Percentiles rank a stretch among this genome's conserved stretches.
These are phyloP conservation scores for Oncorhynchus clarkii DNA, from an alignment of 2,113 vertebrate genomes.

Conservation along the genomic window DNA sequence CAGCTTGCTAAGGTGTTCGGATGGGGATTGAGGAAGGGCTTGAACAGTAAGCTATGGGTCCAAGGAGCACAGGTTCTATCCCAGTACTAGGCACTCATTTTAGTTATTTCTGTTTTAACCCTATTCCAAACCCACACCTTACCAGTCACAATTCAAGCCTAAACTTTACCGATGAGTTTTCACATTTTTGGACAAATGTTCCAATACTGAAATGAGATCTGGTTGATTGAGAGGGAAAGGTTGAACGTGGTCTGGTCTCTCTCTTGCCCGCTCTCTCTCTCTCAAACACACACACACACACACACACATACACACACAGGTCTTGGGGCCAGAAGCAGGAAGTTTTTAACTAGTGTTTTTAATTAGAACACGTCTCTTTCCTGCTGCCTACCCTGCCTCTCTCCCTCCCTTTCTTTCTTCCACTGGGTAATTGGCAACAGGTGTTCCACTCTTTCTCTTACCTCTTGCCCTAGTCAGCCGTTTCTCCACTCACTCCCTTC, in stretches of 20 bases:
- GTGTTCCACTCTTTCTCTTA: slow-evolving; percentile 82
- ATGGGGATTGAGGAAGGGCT: no score
- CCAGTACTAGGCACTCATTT: no score
- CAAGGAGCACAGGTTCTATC: no score
- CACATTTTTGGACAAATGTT: no score
- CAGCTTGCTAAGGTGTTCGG: no score
- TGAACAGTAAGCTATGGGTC: no score
- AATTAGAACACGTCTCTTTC: slow-evolving; percentile 99
- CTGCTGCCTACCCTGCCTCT: slow-evolving; percentile 88
- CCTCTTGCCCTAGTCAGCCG: slow-evolving; percentile 1
- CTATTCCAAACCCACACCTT: no score
- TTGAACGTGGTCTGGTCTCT: neutral
- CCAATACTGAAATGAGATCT: no score
- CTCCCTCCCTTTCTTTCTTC: slow-evolving; percentile 80
- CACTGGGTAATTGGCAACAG: slow-evolving; percentile 95
- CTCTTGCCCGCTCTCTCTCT: neutral
- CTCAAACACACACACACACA: slow-evolving; percentile 14
- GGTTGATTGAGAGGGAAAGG: no score
- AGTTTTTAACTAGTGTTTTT: slow-evolving; percentile 98
- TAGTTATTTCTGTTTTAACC: no score
- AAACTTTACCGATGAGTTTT: no score
- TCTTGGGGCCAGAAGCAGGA: slow-evolving; percentile 86
- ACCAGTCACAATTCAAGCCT: no score
- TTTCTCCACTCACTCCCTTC: slow-evolving; percentile 30
- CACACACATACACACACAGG: slow-evolving; percentile 61